Evolutionary conservation across 2,888 invertebrate genomes (phyloP).

Genomic region (Epistrophella euchroma): DNA sequence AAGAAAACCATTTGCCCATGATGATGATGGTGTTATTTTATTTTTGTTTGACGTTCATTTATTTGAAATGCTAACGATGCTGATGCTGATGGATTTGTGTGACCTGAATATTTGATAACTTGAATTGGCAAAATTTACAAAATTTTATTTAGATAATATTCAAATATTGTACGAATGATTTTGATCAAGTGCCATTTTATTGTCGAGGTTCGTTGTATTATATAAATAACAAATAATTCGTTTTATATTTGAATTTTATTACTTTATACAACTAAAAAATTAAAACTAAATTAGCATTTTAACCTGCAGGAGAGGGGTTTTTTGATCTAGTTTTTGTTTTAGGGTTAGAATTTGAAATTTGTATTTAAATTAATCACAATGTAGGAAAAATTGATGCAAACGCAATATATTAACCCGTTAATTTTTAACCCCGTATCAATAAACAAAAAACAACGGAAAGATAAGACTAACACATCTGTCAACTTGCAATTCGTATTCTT

Average conservation of each 20-base stretch:
- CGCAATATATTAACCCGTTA: too few relatives aligned
- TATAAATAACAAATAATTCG: not conserved
- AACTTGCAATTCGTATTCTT: too few relatives aligned
- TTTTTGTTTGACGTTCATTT: not conserved
- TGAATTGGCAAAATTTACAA: slow-evolving; percentile 16
- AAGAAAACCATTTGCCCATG: slow-evolving; percentile 2
- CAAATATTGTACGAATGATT: slow-evolving; percentile 18
- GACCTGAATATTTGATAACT: slow-evolving; percentile 20
- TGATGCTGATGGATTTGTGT: slow-evolving; percentile 22
- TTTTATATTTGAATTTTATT: slow-evolving; percentile 15
- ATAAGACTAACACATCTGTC: too few relatives aligned
- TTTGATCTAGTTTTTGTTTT: not conserved
- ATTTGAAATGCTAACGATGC: not conserved
- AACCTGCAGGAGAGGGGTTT: not conserved
- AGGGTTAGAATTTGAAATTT: not conserved
- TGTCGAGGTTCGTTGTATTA: not conserved
- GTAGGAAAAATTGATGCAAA: not conserved
- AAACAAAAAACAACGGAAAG: too few relatives aligned
- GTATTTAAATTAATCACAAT: not conserved
- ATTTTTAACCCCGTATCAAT: too few relatives aligned
- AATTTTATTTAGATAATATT: slow-evolving; percentile 12
- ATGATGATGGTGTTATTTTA: not conserved
- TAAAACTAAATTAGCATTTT: not conserved
- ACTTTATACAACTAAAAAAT: not conserved
- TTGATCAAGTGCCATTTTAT: not conserved